Percentiles rank a stretch among this genome's conserved stretches.
These are phyloP conservation scores for Dicentrarchus labrax DNA, from an alignment of 2,113 vertebrate genomes.

Conservation along the genomic window DNA sequence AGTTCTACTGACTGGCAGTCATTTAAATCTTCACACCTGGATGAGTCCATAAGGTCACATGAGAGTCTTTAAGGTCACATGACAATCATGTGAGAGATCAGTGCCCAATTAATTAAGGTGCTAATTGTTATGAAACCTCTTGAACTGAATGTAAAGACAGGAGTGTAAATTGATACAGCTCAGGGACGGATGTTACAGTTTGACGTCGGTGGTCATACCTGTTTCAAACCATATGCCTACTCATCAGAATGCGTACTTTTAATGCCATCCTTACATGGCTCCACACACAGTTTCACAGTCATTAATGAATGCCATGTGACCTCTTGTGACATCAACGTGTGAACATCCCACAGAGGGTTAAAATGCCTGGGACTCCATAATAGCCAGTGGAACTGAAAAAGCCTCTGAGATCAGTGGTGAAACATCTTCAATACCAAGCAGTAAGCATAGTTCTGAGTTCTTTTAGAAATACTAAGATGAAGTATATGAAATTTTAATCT, in stretches of 20 bases:
- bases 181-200: background rate
- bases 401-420: background rate
- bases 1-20: background rate
- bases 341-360: constrained; percentile 7
- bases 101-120: background rate
- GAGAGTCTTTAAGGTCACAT: background rate
- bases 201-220: background rate
- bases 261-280: background rate
- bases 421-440: background rate
- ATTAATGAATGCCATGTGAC: constrained; percentile 10
- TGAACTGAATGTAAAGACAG: background rate
- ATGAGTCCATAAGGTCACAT: background rate
- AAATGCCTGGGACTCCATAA: background rate
- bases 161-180: background rate
- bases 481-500: too few relatives aligned
- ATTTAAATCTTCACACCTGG: constrained; percentile 8
- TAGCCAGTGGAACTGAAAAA: background rate
- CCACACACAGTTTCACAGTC: background rate
- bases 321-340: constrained; percentile 6
- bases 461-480: background rate
- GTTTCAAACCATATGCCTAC: constrained; percentile 1
- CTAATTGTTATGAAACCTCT: background rate
- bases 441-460: background rate
- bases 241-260: background rate
- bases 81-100: background rate